Percentiles rank a stretch among this genome's conserved stretches.
These are phyloP conservation scores for Graphium colonna DNA, from an alignment of 2,888 invertebrate species.

Conservation along the genomic window DNA sequence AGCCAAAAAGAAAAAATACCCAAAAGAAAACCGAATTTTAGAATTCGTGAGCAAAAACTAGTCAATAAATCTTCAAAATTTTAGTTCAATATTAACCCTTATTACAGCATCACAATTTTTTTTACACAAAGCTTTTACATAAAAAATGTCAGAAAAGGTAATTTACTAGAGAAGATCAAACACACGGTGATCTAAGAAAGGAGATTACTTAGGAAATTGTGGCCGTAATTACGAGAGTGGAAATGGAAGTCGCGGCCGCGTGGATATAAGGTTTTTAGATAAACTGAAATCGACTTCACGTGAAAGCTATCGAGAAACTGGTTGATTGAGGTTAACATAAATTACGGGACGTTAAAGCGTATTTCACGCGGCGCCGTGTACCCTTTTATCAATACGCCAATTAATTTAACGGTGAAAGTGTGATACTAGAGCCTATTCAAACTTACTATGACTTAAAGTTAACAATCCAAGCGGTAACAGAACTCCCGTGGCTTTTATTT, in stretches of 20 bases:
- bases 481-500: too few relatives aligned
- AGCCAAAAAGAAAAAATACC: too few relatives aligned
- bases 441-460: too few relatives aligned
- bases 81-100: too few relatives aligned
- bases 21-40: too few relatives aligned
- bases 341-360: not conserved
- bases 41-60: too few relatives aligned
- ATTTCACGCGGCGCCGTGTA: not conserved
- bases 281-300: slow-evolving; percentile 9
- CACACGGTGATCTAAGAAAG: slow-evolving; percentile 9
- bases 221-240: slow-evolving; percentile 15
- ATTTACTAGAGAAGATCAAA: slow-evolving; percentile 11
- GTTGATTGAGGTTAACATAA: slow-evolving; percentile 13
- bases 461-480: too few relatives aligned
- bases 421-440: not conserved
- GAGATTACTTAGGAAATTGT: slow-evolving; percentile 21
- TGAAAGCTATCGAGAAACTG: slow-evolving; percentile 11
- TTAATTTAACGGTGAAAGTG: slow-evolving; percentile 9
- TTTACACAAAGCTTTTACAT: too few relatives aligned
- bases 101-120: too few relatives aligned
- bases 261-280: slow-evolving; percentile 14
- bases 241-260: slow-evolving; percentile 15
- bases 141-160: too few relatives aligned
- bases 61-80: too few relatives aligned
- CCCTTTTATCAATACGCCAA: slow-evolving; percentile 13